Evolutionary conservation across 2,113 vertebrate genomes (phyloP), one percentile per base, ranked within the genome.

Genomic region (Cisticola juncidis): DNA sequence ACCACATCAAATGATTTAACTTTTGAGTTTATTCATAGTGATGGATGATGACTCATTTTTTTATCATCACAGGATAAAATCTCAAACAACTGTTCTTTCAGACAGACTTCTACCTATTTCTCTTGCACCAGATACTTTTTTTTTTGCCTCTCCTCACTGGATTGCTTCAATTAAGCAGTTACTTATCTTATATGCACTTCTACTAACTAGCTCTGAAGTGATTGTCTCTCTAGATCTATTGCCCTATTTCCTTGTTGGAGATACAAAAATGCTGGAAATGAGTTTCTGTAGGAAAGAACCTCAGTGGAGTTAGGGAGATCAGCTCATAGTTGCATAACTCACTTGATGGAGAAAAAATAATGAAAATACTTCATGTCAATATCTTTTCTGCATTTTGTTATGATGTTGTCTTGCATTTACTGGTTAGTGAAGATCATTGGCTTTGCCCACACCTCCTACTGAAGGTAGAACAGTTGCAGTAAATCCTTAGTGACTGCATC

Each of bases 21-120:
- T 82, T 58, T 6, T 51, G 74, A 86, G 47, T 57, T 26, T 80
- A 61, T 65, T 96, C 93, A 88, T 68, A 42, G n/a, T 71, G 90
- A 92, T 92, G 79, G 71, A 57, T 87, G 94, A 76, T 95, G 96
- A 96, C 88, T 96, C 95, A 95, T 92, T 92, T 93, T 82, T 86
- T 92, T 86, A 90, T 92, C 79, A 47, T 77, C 62, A 22, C 73
- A 81, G n/a, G 71, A 48, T 86, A 65, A 68, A 76, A 78, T 92
- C 64, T 94, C 71, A 66, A 74, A 28, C 50, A 95, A 15, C 45
- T 66, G 17, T 38, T 94, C 57, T 81, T 69, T 36, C 50, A 83
- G 77, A 56, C 77, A 33, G 33, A 33, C 38, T 81, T 82, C 25
- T 88, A 96, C 90, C 90, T 97, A 57, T 79, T 96, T 72, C n/a